Evolutionary conservation across 2,113 vertebrate genomes (phyloP).

Genomic region (Orthonyx spaldingii): DNA sequence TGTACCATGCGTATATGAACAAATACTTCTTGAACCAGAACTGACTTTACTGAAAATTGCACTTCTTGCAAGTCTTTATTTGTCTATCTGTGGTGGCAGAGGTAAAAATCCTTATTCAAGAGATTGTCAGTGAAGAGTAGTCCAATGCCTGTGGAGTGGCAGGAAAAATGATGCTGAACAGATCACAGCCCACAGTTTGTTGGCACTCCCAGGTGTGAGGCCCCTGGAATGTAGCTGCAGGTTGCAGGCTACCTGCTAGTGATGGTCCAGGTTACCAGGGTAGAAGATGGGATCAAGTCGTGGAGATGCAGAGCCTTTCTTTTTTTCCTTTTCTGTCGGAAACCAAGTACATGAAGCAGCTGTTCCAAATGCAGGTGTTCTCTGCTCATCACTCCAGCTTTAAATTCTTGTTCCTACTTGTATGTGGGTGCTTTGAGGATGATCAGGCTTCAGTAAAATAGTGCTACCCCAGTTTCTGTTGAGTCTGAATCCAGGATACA

Average conservation of each 20-base stretch:
- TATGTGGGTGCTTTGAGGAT: neutral
- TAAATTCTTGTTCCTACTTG: neutral
- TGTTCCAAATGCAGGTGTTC: neutral
- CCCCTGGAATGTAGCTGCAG: neutral
- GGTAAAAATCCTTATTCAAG: neutral
- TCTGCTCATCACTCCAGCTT: neutral
- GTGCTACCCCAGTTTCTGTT: neutral
- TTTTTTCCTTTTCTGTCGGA: neutral
- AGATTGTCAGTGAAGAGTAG: neutral
- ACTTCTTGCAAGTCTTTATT: neutral
- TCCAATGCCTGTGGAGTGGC: neutral
- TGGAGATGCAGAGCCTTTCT: neutral
- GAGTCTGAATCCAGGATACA: neutral
- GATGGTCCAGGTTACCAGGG: neutral
- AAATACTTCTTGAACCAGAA: neutral
- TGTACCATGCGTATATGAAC: accelerated
- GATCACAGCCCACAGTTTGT: neutral
- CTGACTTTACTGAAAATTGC: neutral
- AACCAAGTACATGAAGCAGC: neutral
- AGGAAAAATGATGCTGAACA: neutral
- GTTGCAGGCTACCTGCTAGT: neutral
- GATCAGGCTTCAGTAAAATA: neutral
- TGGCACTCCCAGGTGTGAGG: neutral
- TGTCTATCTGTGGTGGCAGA: neutral
- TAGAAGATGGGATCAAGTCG: neutral